Evolutionary conservation across 2,113 vertebrate species (phyloP), one percentile per base, ranked within the genome.

Genomic region (Phocoena sinus): DNA sequence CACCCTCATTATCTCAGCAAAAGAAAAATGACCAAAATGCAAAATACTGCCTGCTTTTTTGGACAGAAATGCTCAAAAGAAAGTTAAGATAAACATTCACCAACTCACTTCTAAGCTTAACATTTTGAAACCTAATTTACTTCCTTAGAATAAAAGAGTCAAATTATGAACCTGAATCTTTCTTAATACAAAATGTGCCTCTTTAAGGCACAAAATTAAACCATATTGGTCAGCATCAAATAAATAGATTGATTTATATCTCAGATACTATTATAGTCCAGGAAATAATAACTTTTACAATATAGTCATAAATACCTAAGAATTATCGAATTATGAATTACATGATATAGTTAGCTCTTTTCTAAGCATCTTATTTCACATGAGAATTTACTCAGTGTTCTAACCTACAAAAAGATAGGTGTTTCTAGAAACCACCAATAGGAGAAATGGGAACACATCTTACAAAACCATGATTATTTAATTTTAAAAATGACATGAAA

Each of bases 1-100:
- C 92, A 97, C 96, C 97, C 94, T 98, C 97, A 98, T 98, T 98
- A 98, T 96, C 91, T 98, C 95, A 91, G 63, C 56, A 97, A 97
- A 98, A 95, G 93, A 97, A 98, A 97, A 97, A 97, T 96, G 96
- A 95, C 95, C 91, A 96, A 95, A 93, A 97, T 89, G 97, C 89
- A 98, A 97, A 98, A 97, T 80, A 71, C 68, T 92, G 88, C 18
- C 86, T 85, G 79, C 36, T 93, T 95, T 92, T 77, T 15, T 91
- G 26, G 74, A 92, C 38, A 92, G 41, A 98, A 95, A 85, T 10
- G 21, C 79, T 97, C 92, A 98, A 95, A 84, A 96, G 79, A 73
- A 67, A 56, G 18, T 74, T 97, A 93, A 70, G 96, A 96, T 95
- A 97, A 93, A 76, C 90, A 98, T 95, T 91, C 20, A 89, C 53